Percentiles rank a stretch among this genome's conserved stretches.
These are phyloP conservation scores for Thymelicus sylvestris DNA, from an alignment of 2,888 invertebrate species.

Conservation along the genomic window DNA sequence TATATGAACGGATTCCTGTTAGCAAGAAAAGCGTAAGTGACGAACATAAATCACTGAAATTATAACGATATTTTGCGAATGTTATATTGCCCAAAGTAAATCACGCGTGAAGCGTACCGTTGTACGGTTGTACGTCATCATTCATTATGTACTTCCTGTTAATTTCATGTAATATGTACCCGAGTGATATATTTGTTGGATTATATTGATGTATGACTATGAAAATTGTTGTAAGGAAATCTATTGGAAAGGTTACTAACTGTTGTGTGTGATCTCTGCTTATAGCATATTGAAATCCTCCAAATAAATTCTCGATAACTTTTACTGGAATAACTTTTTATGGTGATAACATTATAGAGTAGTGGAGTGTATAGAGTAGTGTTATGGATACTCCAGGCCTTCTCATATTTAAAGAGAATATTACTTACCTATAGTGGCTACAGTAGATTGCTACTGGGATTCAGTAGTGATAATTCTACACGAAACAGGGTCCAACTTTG, in stretches of 20 bases:
- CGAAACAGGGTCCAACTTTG: too few species aligned
- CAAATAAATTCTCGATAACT: too few species aligned
- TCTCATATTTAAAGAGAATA: too few species aligned
- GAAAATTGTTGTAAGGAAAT: background rate
- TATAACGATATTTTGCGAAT: slow-evolving; percentile 13
- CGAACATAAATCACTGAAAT: slow-evolving; percentile 4
- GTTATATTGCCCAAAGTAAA: slow-evolving; percentile 24
- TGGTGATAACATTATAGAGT: too few species aligned
- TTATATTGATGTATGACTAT: background rate
- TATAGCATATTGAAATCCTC: too few species aligned
- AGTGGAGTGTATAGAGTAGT: too few species aligned
- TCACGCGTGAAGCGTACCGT: slow-evolving; percentile 5
- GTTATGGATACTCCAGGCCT: too few species aligned
- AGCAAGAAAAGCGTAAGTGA: slow-evolving; percentile 5
- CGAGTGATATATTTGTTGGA: background rate
- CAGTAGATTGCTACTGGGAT: too few species aligned
- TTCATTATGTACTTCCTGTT: slow-evolving; percentile 23
- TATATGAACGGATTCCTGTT: background rate
- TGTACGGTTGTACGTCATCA: slow-evolving; percentile 9
- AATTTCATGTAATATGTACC: slow-evolving; percentile 11
- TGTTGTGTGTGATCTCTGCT: too few species aligned
- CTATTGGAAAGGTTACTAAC: background rate
- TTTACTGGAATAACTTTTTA: too few species aligned
- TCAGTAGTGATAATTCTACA: too few species aligned
- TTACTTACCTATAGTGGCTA: too few species aligned